A percentile compares a stretch with the other conserved stretches of the same genome.
Conservation (phyloP, 1,140 invertebrate genomes). For the Ctenoplectra terminalis region DNA sequence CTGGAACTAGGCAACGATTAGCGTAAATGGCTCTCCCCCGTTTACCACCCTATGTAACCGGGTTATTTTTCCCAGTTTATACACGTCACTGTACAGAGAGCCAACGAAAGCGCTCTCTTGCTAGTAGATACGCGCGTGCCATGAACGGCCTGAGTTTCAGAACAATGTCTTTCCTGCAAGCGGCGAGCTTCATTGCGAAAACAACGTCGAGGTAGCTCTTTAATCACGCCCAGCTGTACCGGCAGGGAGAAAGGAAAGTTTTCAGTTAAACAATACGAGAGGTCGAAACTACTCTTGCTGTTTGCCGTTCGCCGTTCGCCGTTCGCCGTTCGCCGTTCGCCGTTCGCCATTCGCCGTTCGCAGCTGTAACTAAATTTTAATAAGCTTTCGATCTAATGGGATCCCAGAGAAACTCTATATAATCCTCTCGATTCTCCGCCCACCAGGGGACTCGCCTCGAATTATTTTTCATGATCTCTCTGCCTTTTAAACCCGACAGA, state of each 20-base stretch:
- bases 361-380: constrained; percentile 55
- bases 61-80: constrained; percentile 60
- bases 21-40: constrained; percentile 45
- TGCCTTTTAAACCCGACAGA: neutral
- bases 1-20: constrained; percentile 56
- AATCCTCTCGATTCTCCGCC: constrained; percentile 24
- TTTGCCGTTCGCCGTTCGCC: too few relatives aligned
- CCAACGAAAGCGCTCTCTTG: constrained; percentile 12
- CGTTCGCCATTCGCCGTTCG: too few relatives aligned
- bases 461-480: constrained; percentile 10
- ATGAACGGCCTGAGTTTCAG: constrained; percentile 43
- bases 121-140: constrained; percentile 53
- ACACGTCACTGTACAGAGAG: constrained; percentile 8
- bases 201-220: constrained; percentile 60
- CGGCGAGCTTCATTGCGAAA: constrained; percentile 63
- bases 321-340: too few relatives aligned
- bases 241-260: constrained; percentile 37
- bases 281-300: constrained; percentile 49
- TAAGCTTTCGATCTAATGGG: constrained; percentile 51
- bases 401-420: constrained; percentile 11
- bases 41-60: constrained; percentile 25
- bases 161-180: constrained; percentile 64
- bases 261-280: constrained; percentile 62
- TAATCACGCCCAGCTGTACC: constrained; percentile 57
- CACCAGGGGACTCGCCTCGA: neutral